phyloP scores from a whole-genome alignment of 1,140 invertebrate species.

The Conopomorpha cramerella region DNA sequence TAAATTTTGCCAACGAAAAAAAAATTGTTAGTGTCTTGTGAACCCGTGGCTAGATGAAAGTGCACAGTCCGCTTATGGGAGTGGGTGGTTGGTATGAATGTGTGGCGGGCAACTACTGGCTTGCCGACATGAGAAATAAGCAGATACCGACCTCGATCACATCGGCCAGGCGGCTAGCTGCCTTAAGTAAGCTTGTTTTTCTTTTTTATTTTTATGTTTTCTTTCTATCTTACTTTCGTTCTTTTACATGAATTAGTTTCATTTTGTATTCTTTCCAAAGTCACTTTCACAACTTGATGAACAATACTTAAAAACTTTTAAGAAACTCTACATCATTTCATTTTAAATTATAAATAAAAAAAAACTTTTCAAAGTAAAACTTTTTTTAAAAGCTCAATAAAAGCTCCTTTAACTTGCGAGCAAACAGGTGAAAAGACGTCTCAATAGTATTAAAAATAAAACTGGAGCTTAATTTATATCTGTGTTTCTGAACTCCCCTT shows the following conservation, averaged over 20 bases:
- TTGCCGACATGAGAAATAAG: conserved; percentile 58
- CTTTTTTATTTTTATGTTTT: conserved; percentile 35
- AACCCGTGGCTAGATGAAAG: conserved; percentile 48
- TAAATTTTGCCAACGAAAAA: too few species aligned
- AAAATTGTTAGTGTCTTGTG: too few species aligned
- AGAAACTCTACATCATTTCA: too few species aligned
- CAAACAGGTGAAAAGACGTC: conserved; percentile 36
- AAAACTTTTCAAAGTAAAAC: too few species aligned
- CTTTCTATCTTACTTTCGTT: conserved; percentile 13
- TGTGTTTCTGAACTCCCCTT: conserved; percentile 26
- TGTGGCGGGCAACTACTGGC: conserved; percentile 51
- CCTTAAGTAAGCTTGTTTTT: conserved; percentile 58
- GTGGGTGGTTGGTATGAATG: conserved; percentile 50
- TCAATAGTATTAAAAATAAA: conserved; percentile 51
- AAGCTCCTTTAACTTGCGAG: conserved; percentile 3
- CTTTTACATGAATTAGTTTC: conserved; percentile 9
- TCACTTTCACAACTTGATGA: background rate
- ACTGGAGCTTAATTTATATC: conserved; percentile 37
- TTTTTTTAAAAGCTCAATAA: background rate
- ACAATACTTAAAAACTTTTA: too few species aligned
- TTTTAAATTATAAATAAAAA: too few species aligned
- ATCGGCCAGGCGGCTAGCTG: conserved; percentile 56
- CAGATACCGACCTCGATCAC: conserved; percentile 53
- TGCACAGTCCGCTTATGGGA: conserved; percentile 52
- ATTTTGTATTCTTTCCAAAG: conserved; percentile 1